Base-by-base conservation (phyloP, 2,797 vertebrate species). In the Argyrosomus regius region DNA sequence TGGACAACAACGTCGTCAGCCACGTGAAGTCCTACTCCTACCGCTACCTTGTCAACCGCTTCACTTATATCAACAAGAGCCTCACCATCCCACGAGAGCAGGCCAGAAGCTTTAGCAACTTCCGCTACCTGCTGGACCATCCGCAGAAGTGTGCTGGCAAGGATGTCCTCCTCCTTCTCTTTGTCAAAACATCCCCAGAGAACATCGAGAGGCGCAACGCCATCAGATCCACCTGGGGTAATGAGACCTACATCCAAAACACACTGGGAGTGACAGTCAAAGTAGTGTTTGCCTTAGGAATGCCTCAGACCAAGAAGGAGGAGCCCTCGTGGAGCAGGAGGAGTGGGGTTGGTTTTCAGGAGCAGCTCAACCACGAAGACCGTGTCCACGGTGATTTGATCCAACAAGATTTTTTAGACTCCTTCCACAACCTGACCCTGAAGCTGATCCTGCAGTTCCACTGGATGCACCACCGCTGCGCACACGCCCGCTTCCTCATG, bases 361-460 rank as follows among this genome's bases (percentile, higher is more conserved):
- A 71, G 50, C 71, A 88, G 28, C 95, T 99, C 22, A 13, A 93
- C 14, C 20, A 39, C 2, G 98, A 99, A 94, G 95, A 99, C 77
- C 52, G 52, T 7, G 70, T 78, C 31, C 91, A 97, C 6, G 84
- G 75, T 0, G 98, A 99, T 70, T 91, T 99, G 80, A 96, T 99
- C 91, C 98, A 99, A 84, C 97, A 98, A 89, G 96, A 97, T 86
- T 99, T 99, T 78, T n/a, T 95, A 4, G 98, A 99, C 93, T 96
- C 97, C 41, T 99, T 99, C 91, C 96, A 98, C 92, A 99, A 99
- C 88, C 95, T 99, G 72, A 99, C 98, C 56, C 91, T 97, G 66
- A 99, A 99, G 88, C 93, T 99, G 69, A 96, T 98, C 80, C 67
- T 98, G 90, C 98, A 99, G 95, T 96, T 99, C 85, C 95, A 94